Percentiles rank a stretch among this genome's conserved stretches.
Conservation (phyloP, 2,888 invertebrate genomes). For the Drosophila pseudotakahashii region DNA sequence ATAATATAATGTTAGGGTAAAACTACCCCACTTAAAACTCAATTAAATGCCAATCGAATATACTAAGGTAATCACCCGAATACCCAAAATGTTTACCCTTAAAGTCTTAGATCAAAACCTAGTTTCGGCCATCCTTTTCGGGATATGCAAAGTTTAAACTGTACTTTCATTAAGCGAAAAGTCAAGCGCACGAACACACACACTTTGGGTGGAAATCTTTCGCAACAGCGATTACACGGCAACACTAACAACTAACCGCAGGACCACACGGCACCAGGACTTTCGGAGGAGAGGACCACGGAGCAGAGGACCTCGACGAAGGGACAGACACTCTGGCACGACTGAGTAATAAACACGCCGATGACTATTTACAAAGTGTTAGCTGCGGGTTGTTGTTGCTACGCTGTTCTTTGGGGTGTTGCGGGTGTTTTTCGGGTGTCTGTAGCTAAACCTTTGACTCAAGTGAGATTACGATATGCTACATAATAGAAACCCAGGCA, state of each 20-base stretch:
- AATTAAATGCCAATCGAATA: not conserved
- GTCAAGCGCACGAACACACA: constrained; percentile 20
- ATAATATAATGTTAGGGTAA: no score
- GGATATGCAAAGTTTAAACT: constrained; percentile 41
- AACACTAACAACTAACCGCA: constrained; percentile 42
- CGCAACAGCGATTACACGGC: constrained; percentile 44
- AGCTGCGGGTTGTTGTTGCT: constrained; percentile 36
- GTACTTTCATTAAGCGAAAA: constrained; percentile 44
- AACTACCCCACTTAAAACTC: not conserved
- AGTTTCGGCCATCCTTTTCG: constrained; percentile 8
- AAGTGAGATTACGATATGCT: constrained; percentile 76
- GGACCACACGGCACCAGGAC: constrained; percentile 30
- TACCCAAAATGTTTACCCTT: not conserved
- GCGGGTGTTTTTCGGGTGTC: constrained; percentile 49
- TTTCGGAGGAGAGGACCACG: constrained; percentile 7
- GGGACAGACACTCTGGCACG: constrained; percentile 46
- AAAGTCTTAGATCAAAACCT: not conserved
- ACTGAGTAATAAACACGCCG: constrained; percentile 69
- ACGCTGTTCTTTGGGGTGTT: constrained; percentile 13
- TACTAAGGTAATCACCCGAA: no score
- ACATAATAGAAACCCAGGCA: constrained; percentile 70
- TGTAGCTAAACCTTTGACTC: constrained; percentile 73
- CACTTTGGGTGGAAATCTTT: constrained; percentile 31
- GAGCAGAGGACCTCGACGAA: constrained; percentile 8
- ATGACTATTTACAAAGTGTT: constrained; percentile 63